Base-by-base conservation (phyloP, 2,113 vertebrate genomes). In the Rafetus swinhoei region DNA sequence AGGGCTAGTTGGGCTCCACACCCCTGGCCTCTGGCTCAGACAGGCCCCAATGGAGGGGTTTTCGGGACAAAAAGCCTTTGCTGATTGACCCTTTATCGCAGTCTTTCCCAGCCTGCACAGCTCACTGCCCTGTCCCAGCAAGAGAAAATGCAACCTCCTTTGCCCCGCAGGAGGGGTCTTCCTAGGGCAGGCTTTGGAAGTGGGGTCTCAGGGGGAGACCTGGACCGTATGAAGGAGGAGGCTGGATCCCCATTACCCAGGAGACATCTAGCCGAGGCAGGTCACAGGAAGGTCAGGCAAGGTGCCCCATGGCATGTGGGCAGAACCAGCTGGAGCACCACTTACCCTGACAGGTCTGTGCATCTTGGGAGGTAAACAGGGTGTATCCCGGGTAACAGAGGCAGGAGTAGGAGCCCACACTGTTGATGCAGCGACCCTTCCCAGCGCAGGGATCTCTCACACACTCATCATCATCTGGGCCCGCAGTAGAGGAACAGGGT, bases 261-360 rank as follows among this genome's bases (percentile, higher is more conserved):
- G 74, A 77, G 50, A 77, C 22, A 35, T 2, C 6, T 18, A 54
- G 62, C 57, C 19, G 65, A 6, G 22, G 50, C 8, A 55, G 53
- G 52, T 29, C 50, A 81, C 16, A 52, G 54, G 77, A 72, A 90
- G 35, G 22, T 79, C 50, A 21, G 52, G 52, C 50, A 59, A 82
- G 35, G 55, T 9, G 5, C 35, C 24, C 22, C 35, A 4, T 35
- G 39, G 35, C 54, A 79, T 93, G 69, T 59, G 5, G 18, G 29
- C n/a, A 27, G 39, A 57, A 39, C 50, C 4, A 53, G 74, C 50
- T 0, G 0, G 74, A 35, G 27, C 55, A 50, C 9, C 7, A 81
- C 98, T 98, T 95, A 99, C 99, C 99, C 97, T 98, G 98, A 97
- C 99, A 99, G 93, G 97, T 98, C 97, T 98, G 99, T 81, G 95